Percentiles rank a stretch among this genome's conserved stretches.
These are phyloP conservation scores for Drosophila bocqueti DNA, from an alignment of 1,140 invertebrate species.

Conservation along the genomic window DNA sequence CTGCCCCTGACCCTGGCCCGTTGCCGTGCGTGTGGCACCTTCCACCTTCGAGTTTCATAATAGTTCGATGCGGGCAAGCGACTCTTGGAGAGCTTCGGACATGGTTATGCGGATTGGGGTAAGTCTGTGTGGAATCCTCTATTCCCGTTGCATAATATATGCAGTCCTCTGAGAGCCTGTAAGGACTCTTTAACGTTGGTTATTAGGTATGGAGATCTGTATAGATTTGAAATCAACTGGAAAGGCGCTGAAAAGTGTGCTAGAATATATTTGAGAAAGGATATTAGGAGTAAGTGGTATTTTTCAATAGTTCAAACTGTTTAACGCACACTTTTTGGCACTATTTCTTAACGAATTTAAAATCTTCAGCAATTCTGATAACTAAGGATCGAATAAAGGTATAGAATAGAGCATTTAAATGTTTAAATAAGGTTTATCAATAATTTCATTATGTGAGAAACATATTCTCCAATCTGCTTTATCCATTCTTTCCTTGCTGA, in stretches of 20 bases:
- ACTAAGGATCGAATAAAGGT: neutral
- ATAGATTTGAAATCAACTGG: neutral
- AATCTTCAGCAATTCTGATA: neutral
- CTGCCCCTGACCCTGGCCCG: slow-evolving; percentile 56
- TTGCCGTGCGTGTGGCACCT: slow-evolving; percentile 61
- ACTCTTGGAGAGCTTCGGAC: slow-evolving; percentile 47
- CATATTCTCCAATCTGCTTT: neutral
- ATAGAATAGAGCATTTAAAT: neutral
- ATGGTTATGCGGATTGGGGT: slow-evolving; percentile 34
- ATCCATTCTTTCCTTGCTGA: neutral
- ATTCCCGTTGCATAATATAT: slow-evolving; percentile 60
- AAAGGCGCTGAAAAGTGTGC: neutral
- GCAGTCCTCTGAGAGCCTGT: neutral
- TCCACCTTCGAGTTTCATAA: slow-evolving; percentile 79
- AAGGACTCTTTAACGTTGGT: neutral
- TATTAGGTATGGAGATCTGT: neutral
- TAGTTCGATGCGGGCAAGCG: slow-evolving; percentile 54
- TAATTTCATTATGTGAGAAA: neutral
- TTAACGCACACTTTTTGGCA: too few species aligned
- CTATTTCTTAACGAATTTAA: neutral
- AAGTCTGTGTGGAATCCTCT: slow-evolving; percentile 17
- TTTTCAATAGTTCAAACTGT: too few species aligned
- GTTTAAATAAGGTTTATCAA: neutral
- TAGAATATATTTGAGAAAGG: neutral
- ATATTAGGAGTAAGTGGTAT: neutral